Evolutionary conservation across 2,113 vertebrate genomes (phyloP), one percentile per base, ranked within the genome.

Genomic region (Pelvicachromis taeniatus): DNA sequence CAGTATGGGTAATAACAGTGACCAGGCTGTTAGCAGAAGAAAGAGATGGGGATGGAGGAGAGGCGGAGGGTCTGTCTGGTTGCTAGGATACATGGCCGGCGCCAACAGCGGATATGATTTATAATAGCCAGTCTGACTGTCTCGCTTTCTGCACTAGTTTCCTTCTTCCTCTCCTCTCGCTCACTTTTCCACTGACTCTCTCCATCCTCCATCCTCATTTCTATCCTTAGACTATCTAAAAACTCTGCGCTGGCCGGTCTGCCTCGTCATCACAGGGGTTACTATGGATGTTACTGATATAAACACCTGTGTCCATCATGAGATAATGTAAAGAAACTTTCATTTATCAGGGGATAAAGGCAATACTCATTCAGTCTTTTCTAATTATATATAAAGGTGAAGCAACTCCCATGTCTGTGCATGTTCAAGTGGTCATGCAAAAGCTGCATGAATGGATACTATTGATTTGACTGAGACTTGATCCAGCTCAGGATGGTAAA

Each of bases 61-160:
- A 92, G 91, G 91, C 31, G 88, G 92, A 90, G 91, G 91, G 90
- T 90, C 91, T 94, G 92, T 93, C 91, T 94, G 93, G 95, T 95
- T 95, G 95, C 95, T 95, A 95, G 94, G 95, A 93, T 92, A 95
- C 94, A 23, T 81, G 79, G 86, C 90, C 55, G 94, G 94, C 93
- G 92, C 95, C 95, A 94, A 93, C 87, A 94, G 89, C 85, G 91
- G 91, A 94, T 95, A 94, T 95, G 95, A 95, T 95, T 95, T 94
- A 95, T 95, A 95, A 95, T 93, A 91, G 91, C 92, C 86, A 93
- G 93, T 86, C 93, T 94, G 87, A 89, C 89, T 93, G 93, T 95
- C 93, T 94, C 90, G 85, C 91, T 95, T 91, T 94, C 93, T 89
- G 87, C 13, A 45, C 84, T 92, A 88, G 91, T 94, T 92, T 92